These are phyloP conservation scores for Vanessa cardui DNA, from an alignment of 2,888 invertebrate species.

Conservation along the genomic window DNA sequence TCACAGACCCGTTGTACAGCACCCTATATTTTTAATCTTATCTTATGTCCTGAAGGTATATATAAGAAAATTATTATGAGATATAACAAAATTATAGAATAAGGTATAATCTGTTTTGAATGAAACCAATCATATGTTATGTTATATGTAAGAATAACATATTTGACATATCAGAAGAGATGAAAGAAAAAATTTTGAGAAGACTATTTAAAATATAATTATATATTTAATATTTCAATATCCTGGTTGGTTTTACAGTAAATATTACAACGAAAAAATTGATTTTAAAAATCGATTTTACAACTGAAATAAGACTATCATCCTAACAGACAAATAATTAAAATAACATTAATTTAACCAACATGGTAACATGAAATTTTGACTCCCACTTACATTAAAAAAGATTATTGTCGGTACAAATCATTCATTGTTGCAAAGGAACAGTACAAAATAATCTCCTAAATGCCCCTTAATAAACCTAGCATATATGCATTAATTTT, in stretches of 20 bases:
- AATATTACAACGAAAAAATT: background rate
- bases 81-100: too few relatives aligned
- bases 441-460: background rate
- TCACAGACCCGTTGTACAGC: too few relatives aligned
- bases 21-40: too few relatives aligned
- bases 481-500: background rate
- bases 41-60: too few relatives aligned
- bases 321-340: slow-evolving; percentile 18
- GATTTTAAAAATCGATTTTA: slow-evolving; percentile 8
- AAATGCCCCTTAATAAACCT: background rate
- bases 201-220: background rate
- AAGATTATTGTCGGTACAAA: slow-evolving; percentile 47
- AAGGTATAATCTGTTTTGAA: too few relatives aligned
- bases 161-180: too few relatives aligned
- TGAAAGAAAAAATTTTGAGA: too few relatives aligned
- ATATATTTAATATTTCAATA: background rate
- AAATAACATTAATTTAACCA: slow-evolving; percentile 32
- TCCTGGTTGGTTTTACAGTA: slow-evolving; percentile 5
- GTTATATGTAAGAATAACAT: too few relatives aligned
- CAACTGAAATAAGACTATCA: background rate
- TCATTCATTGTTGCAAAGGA: slow-evolving; percentile 23
- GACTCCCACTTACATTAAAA: slow-evolving; percentile 45
- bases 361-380: slow-evolving; percentile 47
- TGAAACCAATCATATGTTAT: too few relatives aligned
- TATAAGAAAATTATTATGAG: too few relatives aligned